Evolutionary conservation across 2,888 invertebrate genomes (phyloP), one percentile per base, ranked within the genome.

Genomic region (Netelia melanura): DNA sequence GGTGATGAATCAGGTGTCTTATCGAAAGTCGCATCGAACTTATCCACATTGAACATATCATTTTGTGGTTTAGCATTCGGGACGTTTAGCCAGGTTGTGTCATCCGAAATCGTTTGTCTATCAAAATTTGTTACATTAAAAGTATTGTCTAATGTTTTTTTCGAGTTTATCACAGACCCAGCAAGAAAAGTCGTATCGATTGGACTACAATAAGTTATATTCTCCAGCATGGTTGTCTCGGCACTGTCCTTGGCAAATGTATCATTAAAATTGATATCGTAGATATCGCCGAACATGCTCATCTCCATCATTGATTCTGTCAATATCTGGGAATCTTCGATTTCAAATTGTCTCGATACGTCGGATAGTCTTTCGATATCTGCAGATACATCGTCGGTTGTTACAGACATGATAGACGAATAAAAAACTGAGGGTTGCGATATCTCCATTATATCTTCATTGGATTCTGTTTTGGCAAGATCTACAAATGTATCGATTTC

Each of bases 401-500:
- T 54, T 6, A 68, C 72, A 17, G 88, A 87, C 72, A 91, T 88
- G 1, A 89, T 44, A 1, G 93, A 93, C 0, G 91, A 90, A 75
- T 88, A 89, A 9, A 93, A 86, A 43, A 92, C 72, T 9, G 93
- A 93, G n/a, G 93, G 92, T 48, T 92, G 92, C 1, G 93, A 92
- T 64, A 90, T 81, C 25, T 92, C 93, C 91, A 92, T 93, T 5
- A 93, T 11, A 21, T 88, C 72, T 77, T 92, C 92, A 56, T 79
- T 88, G 21, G 93, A 90, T 61, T 92, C 92, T 10, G 93, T 91
- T 62, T 92, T 92, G 10, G 87, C 88, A 79, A 92, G 88, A 81
- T 93, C 93, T 14, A 92, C 91, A 58, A 94, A 92, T 0, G 93
- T 93, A 87, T 92, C 93, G 3, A 90, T 90, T 80, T 91, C 92